Evolutionary conservation across 2,888 invertebrate species (phyloP).

Genomic region (Notodonta ziczac): DNA sequence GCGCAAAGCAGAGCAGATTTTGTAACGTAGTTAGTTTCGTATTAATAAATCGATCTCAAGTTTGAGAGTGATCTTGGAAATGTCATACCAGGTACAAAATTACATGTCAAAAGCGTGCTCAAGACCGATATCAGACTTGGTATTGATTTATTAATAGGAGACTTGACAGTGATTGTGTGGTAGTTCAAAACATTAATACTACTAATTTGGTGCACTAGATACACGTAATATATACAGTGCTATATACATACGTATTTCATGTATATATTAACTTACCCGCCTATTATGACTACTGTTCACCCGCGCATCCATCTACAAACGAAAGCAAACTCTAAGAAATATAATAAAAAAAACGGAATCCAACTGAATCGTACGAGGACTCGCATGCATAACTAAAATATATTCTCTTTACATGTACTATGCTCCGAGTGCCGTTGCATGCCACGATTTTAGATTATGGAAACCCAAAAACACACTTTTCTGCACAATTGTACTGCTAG

Average conservation of each 20-base stretch:
- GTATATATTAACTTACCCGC: constrained; percentile 79
- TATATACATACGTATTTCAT: constrained; percentile 55
- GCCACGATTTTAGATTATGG: background rate
- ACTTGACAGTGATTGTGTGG: background rate
- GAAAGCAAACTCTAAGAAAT: constrained; percentile 79
- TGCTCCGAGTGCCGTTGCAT: background rate
- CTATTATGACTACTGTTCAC: constrained; percentile 84
- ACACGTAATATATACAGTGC: constrained; percentile 38
- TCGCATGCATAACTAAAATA: constrained; percentile 35
- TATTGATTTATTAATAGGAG: too few species aligned
- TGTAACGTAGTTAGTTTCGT: too few species aligned
- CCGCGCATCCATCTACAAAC: constrained; percentile 85
- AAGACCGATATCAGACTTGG: too few species aligned
- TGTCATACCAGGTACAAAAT: too few species aligned
- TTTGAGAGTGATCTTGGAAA: too few species aligned
- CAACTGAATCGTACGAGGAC: constrained; percentile 46
- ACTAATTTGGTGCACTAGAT: constrained; percentile 16
- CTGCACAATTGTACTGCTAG: too few species aligned
- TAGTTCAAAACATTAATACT: constrained; percentile 35
- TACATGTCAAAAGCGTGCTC: too few species aligned
- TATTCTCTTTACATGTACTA: background rate
- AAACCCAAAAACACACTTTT: background rate
- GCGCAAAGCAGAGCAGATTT: too few species aligned
- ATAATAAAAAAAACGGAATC: constrained; percentile 55
- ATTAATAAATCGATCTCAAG: too few species aligned